Conservation (phyloP, 1,140 invertebrate species). For the Solenopsis fugax region DNA sequence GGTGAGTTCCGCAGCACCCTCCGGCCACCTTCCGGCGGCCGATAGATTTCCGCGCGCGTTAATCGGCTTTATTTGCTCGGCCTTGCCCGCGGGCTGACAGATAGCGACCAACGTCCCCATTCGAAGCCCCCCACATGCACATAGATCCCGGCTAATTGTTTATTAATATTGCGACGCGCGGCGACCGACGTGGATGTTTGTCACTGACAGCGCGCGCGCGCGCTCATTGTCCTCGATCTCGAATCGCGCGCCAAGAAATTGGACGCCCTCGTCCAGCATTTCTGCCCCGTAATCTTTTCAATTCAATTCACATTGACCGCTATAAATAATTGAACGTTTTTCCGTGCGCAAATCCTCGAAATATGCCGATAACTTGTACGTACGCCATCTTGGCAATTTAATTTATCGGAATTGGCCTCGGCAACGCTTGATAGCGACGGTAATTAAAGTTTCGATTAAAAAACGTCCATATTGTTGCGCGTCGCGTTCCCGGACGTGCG, state of each 20-base stretch:
- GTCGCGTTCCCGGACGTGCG: slow-evolving; percentile 32
- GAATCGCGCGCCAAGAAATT: neutral
- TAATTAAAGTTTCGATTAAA: slow-evolving; percentile 75
- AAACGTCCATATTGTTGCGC: slow-evolving; percentile 68
- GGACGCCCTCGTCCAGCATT: neutral
- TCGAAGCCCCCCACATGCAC: slow-evolving; percentile 1
- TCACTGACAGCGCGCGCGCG: slow-evolving; percentile 45
- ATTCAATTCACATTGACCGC: neutral
- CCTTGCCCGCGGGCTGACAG: slow-evolving; percentile 67
- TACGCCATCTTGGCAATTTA: slow-evolving; percentile 47
- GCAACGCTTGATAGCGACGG: slow-evolving; percentile 59
- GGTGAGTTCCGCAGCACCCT: neutral
- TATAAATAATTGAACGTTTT: slow-evolving; percentile 6
- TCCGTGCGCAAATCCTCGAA: neutral
- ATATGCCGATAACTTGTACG: slow-evolving; percentile 9
- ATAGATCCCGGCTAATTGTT: slow-evolving; percentile 74
- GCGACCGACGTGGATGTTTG: slow-evolving; percentile 40
- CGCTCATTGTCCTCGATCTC: slow-evolving; percentile 53
- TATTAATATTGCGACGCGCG: slow-evolving; percentile 72
- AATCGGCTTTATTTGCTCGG: slow-evolving; percentile 65
- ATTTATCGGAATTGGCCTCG: slow-evolving; percentile 44
- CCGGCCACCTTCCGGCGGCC: neutral
- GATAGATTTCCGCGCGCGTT: slow-evolving; percentile 58
- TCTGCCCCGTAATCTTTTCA: slow-evolving; percentile 16
- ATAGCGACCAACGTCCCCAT: slow-evolving; percentile 60